Base-by-base conservation (phyloP, 1,140 invertebrate species). In the Nasonia giraulti region DNA sequence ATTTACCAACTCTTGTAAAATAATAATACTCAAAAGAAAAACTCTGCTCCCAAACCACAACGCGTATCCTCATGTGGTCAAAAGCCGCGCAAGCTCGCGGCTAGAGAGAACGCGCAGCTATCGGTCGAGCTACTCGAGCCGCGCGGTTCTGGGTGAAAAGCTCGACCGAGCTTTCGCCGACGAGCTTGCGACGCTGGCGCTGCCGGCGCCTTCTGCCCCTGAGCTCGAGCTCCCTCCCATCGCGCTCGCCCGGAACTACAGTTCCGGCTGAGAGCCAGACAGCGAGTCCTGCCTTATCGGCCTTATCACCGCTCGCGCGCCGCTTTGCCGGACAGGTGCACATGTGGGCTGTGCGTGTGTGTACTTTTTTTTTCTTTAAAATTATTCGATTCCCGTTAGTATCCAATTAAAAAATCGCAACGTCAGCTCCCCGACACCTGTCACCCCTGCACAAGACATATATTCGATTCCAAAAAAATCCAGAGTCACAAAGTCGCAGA, bases 241-340 rank as follows among this genome's bases (percentile, higher is more conserved):
- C 87, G 90, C 89, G 82, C 86, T 86, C 86, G 79, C 85, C 88
- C 85, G 88, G 90, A 90, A 90, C 89, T 88, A 86, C 75, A 87
- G 86, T 89, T 89, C 89, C 88, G 87, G 87, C 66, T 82, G 87
- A n/a, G 14, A 78, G 37, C 2, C 31, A 76, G 37, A 17, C 7
- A 74, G 80, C n/a, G 89, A 87, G 88, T 73, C 88, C 92, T 92
- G 88, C 90, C 82, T 93, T 93, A 93, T 91, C 92, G 91, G 90
- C 91, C 78, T 84, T 86, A 77, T 83, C 40, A 68, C 2, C 66
- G 5, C 20, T 11, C 8, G 40, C 55, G 17, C 55, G 55, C 55
- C 17, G 55, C 55, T 62, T 62, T 62, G 55, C 20, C 55, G 55
- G 17, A 62, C 55, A 62, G 55, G 55, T 62, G 55, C 20, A n/a